phyloP scores from a whole-genome alignment of 2,797 vertebrate species.

The Nannoperca australis region DNA sequence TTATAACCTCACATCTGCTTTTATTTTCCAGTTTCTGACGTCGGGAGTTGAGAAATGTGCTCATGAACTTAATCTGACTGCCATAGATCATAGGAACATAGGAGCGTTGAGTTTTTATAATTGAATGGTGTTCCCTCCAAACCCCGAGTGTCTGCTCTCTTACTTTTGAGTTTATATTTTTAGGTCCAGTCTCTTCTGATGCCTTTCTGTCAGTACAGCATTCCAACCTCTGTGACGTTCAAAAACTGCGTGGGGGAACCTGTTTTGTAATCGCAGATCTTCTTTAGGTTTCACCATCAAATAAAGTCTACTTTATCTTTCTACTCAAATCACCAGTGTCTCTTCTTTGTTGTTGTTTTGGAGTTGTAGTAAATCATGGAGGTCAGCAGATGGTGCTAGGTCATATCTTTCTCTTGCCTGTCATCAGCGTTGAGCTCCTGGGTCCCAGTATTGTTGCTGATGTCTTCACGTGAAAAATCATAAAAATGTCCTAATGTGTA shows the following conservation, averaged over 20 bases:
- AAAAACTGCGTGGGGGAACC: conserved; percentile 87
- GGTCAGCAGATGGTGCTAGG: conserved; percentile 54
- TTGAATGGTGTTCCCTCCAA: conserved; percentile 50
- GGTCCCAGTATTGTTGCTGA: background rate
- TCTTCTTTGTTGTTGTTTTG: background rate
- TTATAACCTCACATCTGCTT: conserved; percentile 34
- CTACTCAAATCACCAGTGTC: conserved; percentile 80
- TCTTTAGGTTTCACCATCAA: conserved; percentile 91
- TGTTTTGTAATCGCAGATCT: conserved; percentile 93
- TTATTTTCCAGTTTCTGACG: conserved; percentile 22
- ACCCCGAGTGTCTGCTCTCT: conserved; percentile 58
- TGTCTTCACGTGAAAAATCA: background rate
- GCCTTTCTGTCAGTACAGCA: conserved; percentile 90
- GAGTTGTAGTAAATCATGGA: conserved; percentile 33
- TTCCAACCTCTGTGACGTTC: conserved; percentile 90
- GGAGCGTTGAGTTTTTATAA: conserved; percentile 15
- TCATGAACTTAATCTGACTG: conserved; percentile 46
- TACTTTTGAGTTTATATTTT: conserved; percentile 56
- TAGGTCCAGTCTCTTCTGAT: conserved; percentile 81
- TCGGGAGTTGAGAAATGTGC: conserved; percentile 39
- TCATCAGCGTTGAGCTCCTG: background rate
- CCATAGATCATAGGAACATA: conserved; percentile 49
- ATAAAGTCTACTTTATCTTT: conserved; percentile 97
- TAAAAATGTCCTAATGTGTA: background rate
- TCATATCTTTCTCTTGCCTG: background rate